Percentiles rank a stretch among this genome's conserved stretches.
phyloP scores from a whole-genome alignment of 2,797 vertebrate genomes.

The Zalophus californianus region DNA sequence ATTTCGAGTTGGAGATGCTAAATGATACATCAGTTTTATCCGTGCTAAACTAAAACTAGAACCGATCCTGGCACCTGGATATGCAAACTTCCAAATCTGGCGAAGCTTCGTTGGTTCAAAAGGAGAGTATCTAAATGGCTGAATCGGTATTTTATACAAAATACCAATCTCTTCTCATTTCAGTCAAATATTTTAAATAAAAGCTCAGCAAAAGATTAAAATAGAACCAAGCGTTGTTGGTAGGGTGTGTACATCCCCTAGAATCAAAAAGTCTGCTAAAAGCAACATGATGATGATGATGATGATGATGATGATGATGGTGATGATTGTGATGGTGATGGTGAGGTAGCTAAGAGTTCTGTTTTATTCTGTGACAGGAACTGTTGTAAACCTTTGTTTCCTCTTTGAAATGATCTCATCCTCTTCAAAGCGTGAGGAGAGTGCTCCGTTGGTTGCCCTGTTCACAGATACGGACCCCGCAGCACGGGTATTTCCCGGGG shows the following conservation, averaged over 20 bases:
- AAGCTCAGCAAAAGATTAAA: neutral
- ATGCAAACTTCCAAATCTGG: neutral
- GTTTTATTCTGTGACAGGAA: neutral
- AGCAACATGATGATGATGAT: no score
- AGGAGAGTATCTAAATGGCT: neutral
- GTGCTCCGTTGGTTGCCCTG: neutral
- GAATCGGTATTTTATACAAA: neutral
- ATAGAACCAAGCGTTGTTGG: neutral
- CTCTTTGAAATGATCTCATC: neutral
- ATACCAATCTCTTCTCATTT: neutral
- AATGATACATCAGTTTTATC: neutral
- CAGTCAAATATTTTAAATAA: neutral
- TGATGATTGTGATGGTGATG: neutral
- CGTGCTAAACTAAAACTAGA: neutral
- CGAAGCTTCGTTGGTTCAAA: neutral
- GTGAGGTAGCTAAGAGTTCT: no score
- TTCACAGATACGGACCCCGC: accelerated
- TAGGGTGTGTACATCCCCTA: neutral
- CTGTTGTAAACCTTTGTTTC: neutral
- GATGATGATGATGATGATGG: no score
- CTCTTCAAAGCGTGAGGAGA: neutral
- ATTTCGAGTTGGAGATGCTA: neutral
- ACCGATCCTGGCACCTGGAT: neutral
- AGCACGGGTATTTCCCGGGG: accelerated
- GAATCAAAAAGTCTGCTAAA: neutral